phyloP scores from a whole-genome alignment of 2,113 vertebrate genomes.

The Psephotus haematonotus region DNA sequence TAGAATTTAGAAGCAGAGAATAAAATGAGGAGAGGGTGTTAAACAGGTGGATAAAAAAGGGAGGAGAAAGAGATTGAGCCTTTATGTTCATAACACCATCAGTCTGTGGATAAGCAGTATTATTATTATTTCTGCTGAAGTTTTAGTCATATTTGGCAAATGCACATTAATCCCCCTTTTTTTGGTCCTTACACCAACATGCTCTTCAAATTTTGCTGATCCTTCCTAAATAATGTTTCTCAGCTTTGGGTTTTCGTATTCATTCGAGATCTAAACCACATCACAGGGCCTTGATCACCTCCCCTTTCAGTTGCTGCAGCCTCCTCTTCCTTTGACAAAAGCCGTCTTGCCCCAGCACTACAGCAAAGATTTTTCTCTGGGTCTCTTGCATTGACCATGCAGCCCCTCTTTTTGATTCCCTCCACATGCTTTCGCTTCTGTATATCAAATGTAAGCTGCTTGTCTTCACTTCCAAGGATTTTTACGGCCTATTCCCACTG shows the following conservation, averaged over 20 bases:
- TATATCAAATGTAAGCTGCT: background rate
- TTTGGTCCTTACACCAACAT: background rate
- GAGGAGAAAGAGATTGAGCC: background rate
- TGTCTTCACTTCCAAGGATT: conserved; percentile 11
- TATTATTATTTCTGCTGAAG: background rate
- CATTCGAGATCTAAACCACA: background rate
- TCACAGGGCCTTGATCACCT: background rate
- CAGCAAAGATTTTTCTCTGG: background rate
- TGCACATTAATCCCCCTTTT: background rate
- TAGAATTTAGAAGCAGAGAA: background rate
- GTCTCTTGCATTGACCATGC: background rate
- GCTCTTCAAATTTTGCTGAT: background rate
- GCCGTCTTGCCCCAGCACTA: background rate
- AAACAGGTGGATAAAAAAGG: background rate
- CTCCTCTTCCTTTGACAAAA: background rate
- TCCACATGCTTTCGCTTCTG: background rate
- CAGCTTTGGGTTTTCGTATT: background rate
- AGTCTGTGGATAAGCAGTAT: background rate
- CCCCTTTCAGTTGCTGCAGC: background rate
- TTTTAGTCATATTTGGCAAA: background rate
- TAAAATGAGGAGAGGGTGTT: background rate
- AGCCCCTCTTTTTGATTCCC: background rate
- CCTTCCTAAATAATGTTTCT: background rate
- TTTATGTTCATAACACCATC: background rate
- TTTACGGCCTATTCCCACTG: conserved; percentile 18